Evolutionary conservation across 2,888 invertebrate genomes (phyloP).

Genomic region (Chloroclysta siterata): DNA sequence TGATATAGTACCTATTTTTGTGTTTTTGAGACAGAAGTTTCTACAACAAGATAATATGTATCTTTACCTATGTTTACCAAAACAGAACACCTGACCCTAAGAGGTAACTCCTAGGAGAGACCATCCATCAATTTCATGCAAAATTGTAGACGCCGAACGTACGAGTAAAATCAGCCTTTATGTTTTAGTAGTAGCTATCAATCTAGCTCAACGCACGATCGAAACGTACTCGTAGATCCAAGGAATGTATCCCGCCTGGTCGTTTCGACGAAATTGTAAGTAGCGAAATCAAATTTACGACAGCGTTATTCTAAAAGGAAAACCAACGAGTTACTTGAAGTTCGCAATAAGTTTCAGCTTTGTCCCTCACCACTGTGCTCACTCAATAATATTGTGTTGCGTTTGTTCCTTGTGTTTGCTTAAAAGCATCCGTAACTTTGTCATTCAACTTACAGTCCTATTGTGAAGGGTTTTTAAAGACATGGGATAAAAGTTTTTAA

Average conservation of each 20-base stretch:
- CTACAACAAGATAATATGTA: no score
- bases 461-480: conserved; percentile 13
- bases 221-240: conserved; percentile 11
- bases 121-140: conserved; percentile 5
- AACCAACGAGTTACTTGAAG: conserved; percentile 33
- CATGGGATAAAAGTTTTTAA: conserved; percentile 1
- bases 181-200: conserved; percentile 21
- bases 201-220: conserved; percentile 22
- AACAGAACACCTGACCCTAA: conserved; percentile 3
- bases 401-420: conserved; percentile 42
- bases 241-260: conserved; percentile 17
- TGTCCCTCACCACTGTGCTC: conserved; percentile 38
- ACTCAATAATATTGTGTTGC: conserved; percentile 37
- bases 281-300: conserved; percentile 38
- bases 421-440: conserved; percentile 43
- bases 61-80: background rate
- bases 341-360: conserved; percentile 38
- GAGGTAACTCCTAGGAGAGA: background rate
- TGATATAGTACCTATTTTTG: no score
- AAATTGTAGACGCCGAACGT: conserved; percentile 3
- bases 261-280: conserved; percentile 29
- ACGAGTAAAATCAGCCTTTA: conserved; percentile 8
- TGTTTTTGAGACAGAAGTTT: no score
- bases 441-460: conserved; percentile 28
- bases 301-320: conserved; percentile 30